phyloP scores from a whole-genome alignment of 2,888 invertebrate species.

The Mylabris sibirica region DNA sequence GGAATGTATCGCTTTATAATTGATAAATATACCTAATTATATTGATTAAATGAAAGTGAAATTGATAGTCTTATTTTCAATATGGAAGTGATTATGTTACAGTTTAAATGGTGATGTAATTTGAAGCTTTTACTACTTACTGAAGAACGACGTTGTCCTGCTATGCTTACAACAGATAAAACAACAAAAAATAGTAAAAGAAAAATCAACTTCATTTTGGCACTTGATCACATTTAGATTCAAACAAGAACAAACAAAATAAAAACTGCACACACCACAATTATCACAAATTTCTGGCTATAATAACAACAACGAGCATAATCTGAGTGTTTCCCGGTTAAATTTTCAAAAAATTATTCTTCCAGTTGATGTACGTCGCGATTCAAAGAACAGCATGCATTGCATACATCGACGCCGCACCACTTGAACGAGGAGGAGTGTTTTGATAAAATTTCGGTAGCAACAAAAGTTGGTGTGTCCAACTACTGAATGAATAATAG shows the following conservation, averaged over 20 bases:
- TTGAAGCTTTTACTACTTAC: background rate
- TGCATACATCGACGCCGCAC: background rate
- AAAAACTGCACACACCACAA: too few species aligned
- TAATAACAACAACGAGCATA: background rate
- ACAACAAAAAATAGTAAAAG: background rate
- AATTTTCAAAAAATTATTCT: background rate
- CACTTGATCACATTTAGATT: conserved; percentile 8
- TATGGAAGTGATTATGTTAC: background rate
- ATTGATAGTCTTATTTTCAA: background rate
- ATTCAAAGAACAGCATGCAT: background rate
- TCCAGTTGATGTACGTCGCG: background rate
- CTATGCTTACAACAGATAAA: background rate
- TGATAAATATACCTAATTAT: too few species aligned
- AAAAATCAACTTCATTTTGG: conserved; percentile 8
- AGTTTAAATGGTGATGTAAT: background rate
- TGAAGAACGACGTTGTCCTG: background rate
- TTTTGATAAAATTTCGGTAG: background rate
- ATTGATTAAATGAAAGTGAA: background rate
- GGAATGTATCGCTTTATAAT: background rate
- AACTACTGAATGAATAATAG: conserved; percentile 8
- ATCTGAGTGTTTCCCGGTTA: background rate
- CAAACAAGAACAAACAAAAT: background rate
- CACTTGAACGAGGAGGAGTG: background rate
- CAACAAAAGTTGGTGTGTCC: background rate
- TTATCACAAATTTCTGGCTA: background rate